phyloP scores from a whole-genome alignment of 2,113 vertebrate genomes.

The Bothrops jararaca region DNA sequence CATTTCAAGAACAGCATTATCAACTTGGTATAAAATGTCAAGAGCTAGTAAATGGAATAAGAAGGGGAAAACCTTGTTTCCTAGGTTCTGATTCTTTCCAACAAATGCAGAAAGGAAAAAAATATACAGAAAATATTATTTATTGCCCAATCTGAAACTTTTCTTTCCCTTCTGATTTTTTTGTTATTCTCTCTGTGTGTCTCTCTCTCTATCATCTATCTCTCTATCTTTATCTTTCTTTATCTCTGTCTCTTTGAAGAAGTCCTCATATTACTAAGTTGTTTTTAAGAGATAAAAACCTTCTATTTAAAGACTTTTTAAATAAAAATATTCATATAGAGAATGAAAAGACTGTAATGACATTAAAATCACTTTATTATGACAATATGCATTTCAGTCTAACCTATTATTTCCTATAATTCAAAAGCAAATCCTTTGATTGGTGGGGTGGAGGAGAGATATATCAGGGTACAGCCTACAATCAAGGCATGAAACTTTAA shows the following conservation, averaged over 20 bases:
- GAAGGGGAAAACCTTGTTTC: conserved; percentile 50
- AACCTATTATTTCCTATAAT: background rate
- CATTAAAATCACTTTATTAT: background rate
- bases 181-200: background rate
- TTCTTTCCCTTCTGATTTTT: background rate
- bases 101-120: conserved; percentile 56
- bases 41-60: conserved; percentile 59
- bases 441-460: background rate
- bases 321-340: conserved; percentile 20
- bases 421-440: background rate
- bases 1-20: conserved; percentile 58
- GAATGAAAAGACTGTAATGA: conserved; percentile 30
- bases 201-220: too few relatives aligned
- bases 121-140: conserved; percentile 19
- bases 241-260: conserved; percentile 3
- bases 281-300: conserved; percentile 47
- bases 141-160: conserved; percentile 26
- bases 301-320: conserved; percentile 30
- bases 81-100: conserved; percentile 39
- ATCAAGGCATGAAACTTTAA: background rate
- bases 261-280: conserved; percentile 32
- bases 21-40: conserved; percentile 64
- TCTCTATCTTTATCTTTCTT: too few relatives aligned
- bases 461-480: background rate
- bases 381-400: conserved; percentile 20